phyloP scores from a whole-genome alignment of 2,888 invertebrate species.

The Tinea trinotella region DNA sequence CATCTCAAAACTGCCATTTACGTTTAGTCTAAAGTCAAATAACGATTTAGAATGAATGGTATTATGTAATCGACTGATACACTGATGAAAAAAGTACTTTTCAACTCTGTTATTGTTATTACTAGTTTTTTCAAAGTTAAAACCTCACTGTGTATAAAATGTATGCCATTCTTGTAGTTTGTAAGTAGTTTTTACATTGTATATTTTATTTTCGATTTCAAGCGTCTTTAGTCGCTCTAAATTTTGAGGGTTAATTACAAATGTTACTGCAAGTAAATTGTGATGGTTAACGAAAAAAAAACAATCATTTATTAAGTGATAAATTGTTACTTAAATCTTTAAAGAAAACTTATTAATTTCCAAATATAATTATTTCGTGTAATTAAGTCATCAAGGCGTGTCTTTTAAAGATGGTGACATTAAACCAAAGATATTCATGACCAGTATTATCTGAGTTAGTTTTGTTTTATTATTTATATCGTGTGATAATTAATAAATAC shows the following conservation, averaged over 20 bases:
- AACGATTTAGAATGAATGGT: too few species aligned
- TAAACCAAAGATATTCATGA: conserved; percentile 4
- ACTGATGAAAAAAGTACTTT: neutral
- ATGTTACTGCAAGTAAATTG: conserved; percentile 11
- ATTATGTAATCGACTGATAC: neutral
- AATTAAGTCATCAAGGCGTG: neutral
- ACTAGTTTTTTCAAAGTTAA: neutral
- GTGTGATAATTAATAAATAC: too few species aligned
- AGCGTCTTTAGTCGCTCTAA: conserved; percentile 10
- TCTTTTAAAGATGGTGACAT: conserved; percentile 4
- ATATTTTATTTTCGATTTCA: neutral
- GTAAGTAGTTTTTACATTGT: neutral
- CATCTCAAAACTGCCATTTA: too few species aligned
- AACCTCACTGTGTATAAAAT: conserved; percentile 4
- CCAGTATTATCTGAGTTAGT: neutral
- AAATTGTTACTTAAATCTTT: neutral
- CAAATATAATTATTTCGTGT: neutral
- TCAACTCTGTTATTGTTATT: too few species aligned
- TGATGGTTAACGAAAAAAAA: neutral
- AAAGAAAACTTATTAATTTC: neutral
- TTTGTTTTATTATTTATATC: too few species aligned
- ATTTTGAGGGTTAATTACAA: neutral
- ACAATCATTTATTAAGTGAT: neutral
- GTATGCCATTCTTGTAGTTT: neutral
- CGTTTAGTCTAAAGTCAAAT: too few species aligned